Conservation (phyloP, 2,888 invertebrate species). For the Chalcosyrphus nemorum region DNA sequence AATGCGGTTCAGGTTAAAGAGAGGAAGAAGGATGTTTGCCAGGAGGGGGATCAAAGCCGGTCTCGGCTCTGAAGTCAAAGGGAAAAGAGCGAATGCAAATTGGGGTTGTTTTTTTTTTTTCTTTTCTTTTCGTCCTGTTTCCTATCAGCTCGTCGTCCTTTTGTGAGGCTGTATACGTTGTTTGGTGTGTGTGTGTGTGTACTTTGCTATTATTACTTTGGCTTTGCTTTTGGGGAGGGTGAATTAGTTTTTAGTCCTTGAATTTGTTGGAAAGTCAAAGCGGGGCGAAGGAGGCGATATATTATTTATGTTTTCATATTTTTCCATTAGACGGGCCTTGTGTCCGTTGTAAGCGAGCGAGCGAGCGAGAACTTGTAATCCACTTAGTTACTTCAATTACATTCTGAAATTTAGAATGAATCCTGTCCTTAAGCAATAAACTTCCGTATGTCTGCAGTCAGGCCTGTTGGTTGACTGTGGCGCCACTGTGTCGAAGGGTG, state of each 20-base stretch:
- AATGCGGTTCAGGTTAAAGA: slow-evolving; percentile 20
- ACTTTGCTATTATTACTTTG: slow-evolving; percentile 2
- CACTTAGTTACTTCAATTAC: slow-evolving; percentile 35
- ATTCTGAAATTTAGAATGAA: slow-evolving; percentile 5
- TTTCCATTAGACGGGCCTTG: slow-evolving; percentile 10
- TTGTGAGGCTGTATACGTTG: neutral
- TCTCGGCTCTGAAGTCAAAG: neutral
- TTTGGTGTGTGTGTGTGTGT: slow-evolving; percentile 30
- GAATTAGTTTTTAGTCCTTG: slow-evolving; percentile 25
- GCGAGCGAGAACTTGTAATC: slow-evolving; percentile 10
- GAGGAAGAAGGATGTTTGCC: slow-evolving; percentile 12
- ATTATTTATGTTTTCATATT: slow-evolving; percentile 48
- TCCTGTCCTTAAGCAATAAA: neutral
- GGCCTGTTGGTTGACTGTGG: neutral
- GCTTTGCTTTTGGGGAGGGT: slow-evolving; percentile 10
- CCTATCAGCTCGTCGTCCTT: too few relatives aligned
- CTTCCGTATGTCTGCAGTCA: neutral
- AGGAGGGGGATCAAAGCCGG: slow-evolving; percentile 31
- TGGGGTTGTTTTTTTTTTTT: slow-evolving; percentile 10
- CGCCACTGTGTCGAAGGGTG: neutral
- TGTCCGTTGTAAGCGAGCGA: neutral
- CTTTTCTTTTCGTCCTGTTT: slow-evolving; percentile 1
- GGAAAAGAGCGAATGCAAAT: slow-evolving; percentile 29
- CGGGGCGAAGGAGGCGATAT: slow-evolving; percentile 15
- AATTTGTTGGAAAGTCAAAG: slow-evolving; percentile 10